phyloP scores from a whole-genome alignment of 35 echinoderm and acorn worm species.

The Eucidaris tribuloides region DNA sequence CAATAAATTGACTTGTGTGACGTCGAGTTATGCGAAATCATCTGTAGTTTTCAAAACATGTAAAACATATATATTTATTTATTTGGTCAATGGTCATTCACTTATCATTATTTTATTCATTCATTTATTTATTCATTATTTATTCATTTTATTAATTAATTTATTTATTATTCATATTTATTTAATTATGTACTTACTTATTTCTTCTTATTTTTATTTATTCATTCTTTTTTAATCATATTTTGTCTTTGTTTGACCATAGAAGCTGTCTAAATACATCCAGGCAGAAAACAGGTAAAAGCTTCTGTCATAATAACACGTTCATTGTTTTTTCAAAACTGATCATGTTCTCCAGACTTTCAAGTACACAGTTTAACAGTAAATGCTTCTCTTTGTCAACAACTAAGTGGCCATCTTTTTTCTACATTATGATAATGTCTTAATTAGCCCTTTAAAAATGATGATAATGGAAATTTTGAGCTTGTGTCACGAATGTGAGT shows the following conservation, averaged over 20 bases:
- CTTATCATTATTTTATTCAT: not conserved
- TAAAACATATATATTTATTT: too few relatives aligned
- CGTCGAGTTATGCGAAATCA: too few relatives aligned
- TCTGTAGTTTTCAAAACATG: too few relatives aligned
- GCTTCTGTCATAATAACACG: not conserved
- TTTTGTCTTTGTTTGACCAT: not conserved
- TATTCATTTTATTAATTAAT: not conserved
- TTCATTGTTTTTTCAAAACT: not conserved
- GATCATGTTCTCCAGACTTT: not conserved
- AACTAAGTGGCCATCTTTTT: not conserved
- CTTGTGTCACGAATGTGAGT: too few relatives aligned
- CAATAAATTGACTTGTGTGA: too few relatives aligned
- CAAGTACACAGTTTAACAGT: not conserved
- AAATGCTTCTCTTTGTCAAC: not conserved
- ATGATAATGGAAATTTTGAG: too few relatives aligned
- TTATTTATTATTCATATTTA: not conserved
- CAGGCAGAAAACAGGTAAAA: slow-evolving; percentile 1
- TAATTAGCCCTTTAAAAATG: not conserved
- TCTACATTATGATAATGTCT: not conserved
- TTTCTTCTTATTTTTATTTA: not conserved
- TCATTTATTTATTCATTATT: not conserved
- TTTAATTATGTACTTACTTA: not conserved
- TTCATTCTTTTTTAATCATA: not conserved
- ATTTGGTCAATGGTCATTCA: too few relatives aligned
- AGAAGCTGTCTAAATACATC: not conserved